These are phyloP conservation scores for Helogale parvula DNA, from an alignment of 2,113 vertebrate species.

Conservation along the genomic window DNA sequence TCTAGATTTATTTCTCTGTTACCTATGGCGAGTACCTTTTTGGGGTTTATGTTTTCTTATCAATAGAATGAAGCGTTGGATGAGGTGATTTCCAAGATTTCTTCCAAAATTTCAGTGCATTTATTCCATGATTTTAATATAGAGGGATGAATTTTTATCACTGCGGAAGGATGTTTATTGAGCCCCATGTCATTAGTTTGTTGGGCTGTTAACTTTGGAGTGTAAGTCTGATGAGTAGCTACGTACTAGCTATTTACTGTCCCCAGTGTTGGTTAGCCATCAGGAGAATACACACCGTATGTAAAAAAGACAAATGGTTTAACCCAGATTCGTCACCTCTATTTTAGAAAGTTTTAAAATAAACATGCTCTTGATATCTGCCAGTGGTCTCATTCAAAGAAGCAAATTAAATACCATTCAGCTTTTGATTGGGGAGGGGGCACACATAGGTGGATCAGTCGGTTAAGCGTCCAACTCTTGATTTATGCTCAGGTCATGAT, in stretches of 20 bases:
- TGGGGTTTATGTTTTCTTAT: background rate
- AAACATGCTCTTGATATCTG: background rate
- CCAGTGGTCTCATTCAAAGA: background rate
- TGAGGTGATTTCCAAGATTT: constrained; percentile 45
- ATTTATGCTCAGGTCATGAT: too few species aligned
- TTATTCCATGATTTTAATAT: constrained; percentile 7
- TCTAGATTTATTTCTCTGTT: background rate
- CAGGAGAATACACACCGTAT: background rate
- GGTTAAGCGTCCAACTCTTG: too few species aligned
- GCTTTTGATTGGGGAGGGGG: background rate
- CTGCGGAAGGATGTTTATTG: background rate
- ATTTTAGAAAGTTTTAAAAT: background rate
- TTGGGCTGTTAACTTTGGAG: background rate
- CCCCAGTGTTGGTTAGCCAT: background rate
- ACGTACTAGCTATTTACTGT: background rate
- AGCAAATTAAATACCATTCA: constrained; percentile 11
- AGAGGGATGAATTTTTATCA: constrained; percentile 3
- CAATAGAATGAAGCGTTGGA: background rate
- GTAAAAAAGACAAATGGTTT: background rate
- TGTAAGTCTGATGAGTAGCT: background rate
- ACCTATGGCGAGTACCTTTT: background rate
- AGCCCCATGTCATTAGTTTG: constrained; percentile 14
- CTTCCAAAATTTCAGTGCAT: background rate
- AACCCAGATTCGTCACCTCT: background rate
- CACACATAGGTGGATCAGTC: too few species aligned